Base-by-base conservation (phyloP, 1,140 invertebrate species). In the Eurosta solidaginis region DNA sequence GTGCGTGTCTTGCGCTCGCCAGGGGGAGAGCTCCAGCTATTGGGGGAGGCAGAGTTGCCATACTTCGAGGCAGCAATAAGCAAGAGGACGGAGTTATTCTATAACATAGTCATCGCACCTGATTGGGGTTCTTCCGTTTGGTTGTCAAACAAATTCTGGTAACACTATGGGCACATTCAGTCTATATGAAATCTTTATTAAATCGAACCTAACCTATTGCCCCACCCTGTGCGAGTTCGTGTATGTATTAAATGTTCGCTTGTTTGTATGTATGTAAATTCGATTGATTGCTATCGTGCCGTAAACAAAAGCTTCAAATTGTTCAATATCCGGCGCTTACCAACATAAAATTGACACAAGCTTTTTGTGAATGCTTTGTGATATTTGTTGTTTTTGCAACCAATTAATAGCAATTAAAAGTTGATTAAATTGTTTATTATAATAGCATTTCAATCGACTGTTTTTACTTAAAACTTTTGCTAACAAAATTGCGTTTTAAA, bases 261-360 rank as follows among this genome's bases (percentile, higher is more conserved):
- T n/a, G 12, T 68, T 40, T 7, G 3, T 59, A n/a, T 14, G 3
- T 68, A 68, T 68, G 33, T 33, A 22, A 68, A 68, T 68, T 68
- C 9, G n/a, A 2, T 20, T 40, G 36, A 68, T 68, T 17, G 7
- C n/a, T 68, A 68, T 68, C 59, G n/a, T 22, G 17, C 12, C n/a
- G 59, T 40, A 17, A 68, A 68, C 59, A 68, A 68, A 68, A 68
- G 36, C 59, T 29, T 42, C 20, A 40, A 68, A 68, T 42, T 68
- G 59, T 9, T 68, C 59, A 7, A 68, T 42, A 68, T 42, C 59
- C 36, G 59, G 36, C 10, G n/a, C 7, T 68, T 42, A 36, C n/a
- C n/a, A n/a, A n/a, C 59, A 40, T 42, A n/a, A 33, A 20, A 20
- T 5, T 17, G 59, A n/a, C 59, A 40, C 33, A 33, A 40, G 59